Base-by-base conservation (phyloP, 1,140 invertebrate species). In the Solenopsis fugax region DNA sequence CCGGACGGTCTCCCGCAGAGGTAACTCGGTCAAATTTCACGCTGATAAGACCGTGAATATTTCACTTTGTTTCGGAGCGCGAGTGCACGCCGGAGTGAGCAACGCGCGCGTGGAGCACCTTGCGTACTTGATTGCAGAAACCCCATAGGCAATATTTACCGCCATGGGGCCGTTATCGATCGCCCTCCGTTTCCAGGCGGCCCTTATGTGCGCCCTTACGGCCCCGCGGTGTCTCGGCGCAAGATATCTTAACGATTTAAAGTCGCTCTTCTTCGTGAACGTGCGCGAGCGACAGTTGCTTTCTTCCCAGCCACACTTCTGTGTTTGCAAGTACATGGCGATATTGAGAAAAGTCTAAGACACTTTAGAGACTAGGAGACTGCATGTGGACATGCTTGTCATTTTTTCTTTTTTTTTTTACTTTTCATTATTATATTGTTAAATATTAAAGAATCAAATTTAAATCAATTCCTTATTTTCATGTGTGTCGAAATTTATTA, bases 101-200 rank as follows among this genome's bases (percentile, higher is more conserved):
- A 64, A 58, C 21, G 24, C 52, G 85, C 71, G 77, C 54, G 64
- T 50, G 71, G 52, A 80, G 81, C 90, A 91, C 90, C 91, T 91
- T 85, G 84, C 88, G 64, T 75, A 78, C 86, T 58, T 67, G 65
- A 62, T 76, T 62, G 58, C 65, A 50, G 48, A 75, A 87, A 65
- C 89, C 85, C 87, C 72, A 73, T 87, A 50, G 76, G 86, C 88
- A 90, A 92, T 92, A 89, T 92, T 89, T 92, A 73, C 91, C 72
- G 88, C 91, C 72, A 91, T 92, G 89, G 91, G 91, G 85, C 82
- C 85, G 89, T 87, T 92, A 92, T 92, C 91, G 91, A 92, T 92
- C 91, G 88, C 37, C 18, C 62, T 87, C 81, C 75, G 75, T 91
- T 87, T 85, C 85, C 62, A 87, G 82, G 48, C 84, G 34, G 80